These are phyloP conservation scores for Cecropterus lyciades DNA, from an alignment of 1,140 invertebrate species.

Conservation along the genomic window DNA sequence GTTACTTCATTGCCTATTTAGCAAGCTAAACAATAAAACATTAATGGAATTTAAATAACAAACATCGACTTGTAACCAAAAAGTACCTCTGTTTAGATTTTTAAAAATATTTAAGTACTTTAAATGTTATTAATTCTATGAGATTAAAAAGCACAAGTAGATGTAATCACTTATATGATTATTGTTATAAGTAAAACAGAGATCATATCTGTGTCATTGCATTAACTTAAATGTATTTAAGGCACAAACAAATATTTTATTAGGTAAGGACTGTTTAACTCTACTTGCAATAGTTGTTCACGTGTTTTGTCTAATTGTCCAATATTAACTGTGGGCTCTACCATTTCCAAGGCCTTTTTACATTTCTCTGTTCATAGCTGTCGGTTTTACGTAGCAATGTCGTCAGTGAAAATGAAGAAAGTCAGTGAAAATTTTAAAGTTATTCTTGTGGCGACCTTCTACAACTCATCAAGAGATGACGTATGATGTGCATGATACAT, in stretches of 20 bases:
- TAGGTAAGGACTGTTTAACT: constrained; percentile 37
- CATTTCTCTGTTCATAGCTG: neutral
- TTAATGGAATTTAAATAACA: neutral
- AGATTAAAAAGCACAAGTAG: constrained; percentile 15
- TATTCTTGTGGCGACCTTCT: too few relatives aligned
- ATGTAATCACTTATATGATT: neutral
- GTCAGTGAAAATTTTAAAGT: too few relatives aligned
- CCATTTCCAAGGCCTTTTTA: constrained; percentile 6
- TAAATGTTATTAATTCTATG: neutral
- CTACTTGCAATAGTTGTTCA: constrained; percentile 38
- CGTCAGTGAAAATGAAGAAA: too few relatives aligned
- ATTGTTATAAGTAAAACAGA: constrained; percentile 32
- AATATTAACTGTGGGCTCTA: constrained; percentile 51
- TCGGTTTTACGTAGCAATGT: neutral
- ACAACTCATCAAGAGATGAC: too few relatives aligned
- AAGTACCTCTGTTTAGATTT: neutral
- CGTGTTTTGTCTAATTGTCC: constrained; percentile 42
- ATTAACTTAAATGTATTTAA: constrained; percentile 9
- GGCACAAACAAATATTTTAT: constrained; percentile 37
- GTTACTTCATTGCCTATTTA: too few relatives aligned
- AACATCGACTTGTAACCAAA: neutral
- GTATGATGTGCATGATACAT: too few relatives aligned
- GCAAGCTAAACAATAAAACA: neutral
- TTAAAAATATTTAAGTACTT: neutral
- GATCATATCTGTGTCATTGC: constrained; percentile 36